A percentile compares a stretch with the other conserved stretches of the same genome.
phyloP scores from a whole-genome alignment of 2,888 invertebrate genomes.

The Hecatera dysodea region DNA sequence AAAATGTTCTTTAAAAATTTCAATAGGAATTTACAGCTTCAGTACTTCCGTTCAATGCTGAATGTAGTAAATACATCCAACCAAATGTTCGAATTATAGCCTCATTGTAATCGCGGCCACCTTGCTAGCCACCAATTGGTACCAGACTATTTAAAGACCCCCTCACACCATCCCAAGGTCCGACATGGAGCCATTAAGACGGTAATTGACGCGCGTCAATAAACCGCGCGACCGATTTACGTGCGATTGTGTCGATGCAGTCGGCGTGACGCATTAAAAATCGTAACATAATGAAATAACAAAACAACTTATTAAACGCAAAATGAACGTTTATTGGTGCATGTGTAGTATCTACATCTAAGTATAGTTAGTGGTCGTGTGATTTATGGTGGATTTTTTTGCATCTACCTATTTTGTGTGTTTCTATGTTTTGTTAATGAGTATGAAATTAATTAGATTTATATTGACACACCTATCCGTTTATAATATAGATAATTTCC shows the following conservation, averaged over 20 bases:
- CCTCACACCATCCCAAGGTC: constrained; percentile 55
- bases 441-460: no score
- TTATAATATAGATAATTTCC: no score
- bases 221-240: constrained; percentile 75
- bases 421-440: no score
- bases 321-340: constrained; percentile 62
- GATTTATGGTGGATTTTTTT: constrained; percentile 48
- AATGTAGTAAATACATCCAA: not conserved
- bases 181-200: constrained; percentile 61
- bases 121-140: constrained; percentile 49
- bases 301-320: constrained; percentile 65
- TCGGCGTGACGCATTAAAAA: constrained; percentile 64
- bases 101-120: constrained; percentile 39
- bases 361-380: constrained; percentile 56
- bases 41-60: not conserved
- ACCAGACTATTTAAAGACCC: constrained; percentile 56
- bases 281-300: constrained; percentile 62
- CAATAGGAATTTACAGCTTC: not conserved
- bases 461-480: no score
- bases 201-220: constrained; percentile 71
- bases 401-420: no score
- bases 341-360: constrained; percentile 52
- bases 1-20: not conserved
- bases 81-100: constrained; percentile 10
- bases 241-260: constrained; percentile 76